These are phyloP conservation scores for Thyatira batis DNA, from an alignment of 2,888 invertebrate species.

Conservation along the genomic window DNA sequence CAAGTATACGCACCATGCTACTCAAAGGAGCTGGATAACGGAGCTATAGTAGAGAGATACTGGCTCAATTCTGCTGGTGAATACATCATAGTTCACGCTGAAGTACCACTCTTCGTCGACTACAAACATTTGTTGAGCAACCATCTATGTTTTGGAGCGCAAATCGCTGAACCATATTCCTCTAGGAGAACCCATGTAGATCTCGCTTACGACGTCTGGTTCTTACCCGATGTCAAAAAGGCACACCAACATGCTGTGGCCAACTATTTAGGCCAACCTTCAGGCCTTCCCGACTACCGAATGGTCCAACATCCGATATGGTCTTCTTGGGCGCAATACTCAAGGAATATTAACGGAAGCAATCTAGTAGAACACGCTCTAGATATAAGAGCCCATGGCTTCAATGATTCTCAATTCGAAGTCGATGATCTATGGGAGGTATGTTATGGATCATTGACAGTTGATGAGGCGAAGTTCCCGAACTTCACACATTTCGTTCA, in stretches of 20 bases:
- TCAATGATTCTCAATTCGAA: constrained; percentile 89
- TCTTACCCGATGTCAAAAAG: constrained; percentile 78
- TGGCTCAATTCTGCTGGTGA: constrained; percentile 89
- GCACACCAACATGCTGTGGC: constrained; percentile 85
- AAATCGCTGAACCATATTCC: constrained; percentile 81
- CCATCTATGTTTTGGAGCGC: constrained; percentile 82
- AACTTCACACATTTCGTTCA: constrained; percentile 84
- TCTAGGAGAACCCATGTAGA: constrained; percentile 52
- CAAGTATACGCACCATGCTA: constrained; percentile 80
- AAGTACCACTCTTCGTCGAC: constrained; percentile 87
- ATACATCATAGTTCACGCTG: constrained; percentile 84
- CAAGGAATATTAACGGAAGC: constrained; percentile 83
- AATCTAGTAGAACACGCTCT: constrained; percentile 85
- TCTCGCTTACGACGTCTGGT: constrained; percentile 84
- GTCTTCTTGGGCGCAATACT: constrained; percentile 93
- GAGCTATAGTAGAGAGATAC: constrained; percentile 85
- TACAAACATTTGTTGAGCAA: constrained; percentile 81
- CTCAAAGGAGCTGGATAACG: constrained; percentile 76
- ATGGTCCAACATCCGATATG: constrained; percentile 92
- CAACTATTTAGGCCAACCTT: constrained; percentile 84
- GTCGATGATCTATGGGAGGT: constrained; percentile 95
- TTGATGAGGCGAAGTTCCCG: constrained; percentile 87
- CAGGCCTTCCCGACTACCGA: constrained; percentile 82
- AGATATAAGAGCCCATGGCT: constrained; percentile 84
- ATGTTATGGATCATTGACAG: constrained; percentile 90